Evolutionary conservation across 1,140 invertebrate genomes (phyloP).

Genomic region (Sycophila sp.): DNA sequence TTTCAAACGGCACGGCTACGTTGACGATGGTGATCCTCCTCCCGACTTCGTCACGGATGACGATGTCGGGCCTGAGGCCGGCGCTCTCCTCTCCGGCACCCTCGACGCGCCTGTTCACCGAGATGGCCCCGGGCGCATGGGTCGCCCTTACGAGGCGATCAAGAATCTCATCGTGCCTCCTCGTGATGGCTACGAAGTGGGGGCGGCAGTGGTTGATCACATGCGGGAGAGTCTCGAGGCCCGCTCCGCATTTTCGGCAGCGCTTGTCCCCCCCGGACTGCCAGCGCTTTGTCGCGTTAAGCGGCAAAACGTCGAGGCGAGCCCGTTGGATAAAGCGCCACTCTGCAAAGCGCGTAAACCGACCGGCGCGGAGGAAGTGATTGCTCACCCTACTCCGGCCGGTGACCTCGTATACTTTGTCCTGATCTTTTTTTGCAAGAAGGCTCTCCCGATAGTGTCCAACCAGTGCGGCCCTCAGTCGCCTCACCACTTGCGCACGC

Average conservation of each 20-base stretch:
- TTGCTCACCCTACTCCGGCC: conserved; percentile 12
- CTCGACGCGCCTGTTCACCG: conserved; percentile 22
- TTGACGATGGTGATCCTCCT: conserved; percentile 47
- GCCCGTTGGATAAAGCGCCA: conserved; percentile 60
- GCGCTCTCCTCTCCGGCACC: conserved; percentile 30
- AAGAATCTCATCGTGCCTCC: conserved; percentile 37
- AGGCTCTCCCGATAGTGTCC: conserved; percentile 20
- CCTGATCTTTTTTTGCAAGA: conserved; percentile 39
- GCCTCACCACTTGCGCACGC: conserved; percentile 17
- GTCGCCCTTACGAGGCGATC: conserved; percentile 23
- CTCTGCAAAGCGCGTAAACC: conserved; percentile 51
- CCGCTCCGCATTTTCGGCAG: conserved; percentile 43
- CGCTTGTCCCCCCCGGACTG: too few relatives aligned
- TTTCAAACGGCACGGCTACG: conserved; percentile 58
- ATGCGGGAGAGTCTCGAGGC: conserved; percentile 48
- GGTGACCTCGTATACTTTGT: conserved; percentile 40
- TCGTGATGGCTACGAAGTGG: conserved; percentile 24
- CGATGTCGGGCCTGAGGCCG: conserved; percentile 49
- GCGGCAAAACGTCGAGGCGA: conserved; percentile 49
- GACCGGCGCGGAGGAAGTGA: conserved; percentile 47
- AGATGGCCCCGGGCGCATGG: neutral
- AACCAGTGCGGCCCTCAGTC: conserved; percentile 24
- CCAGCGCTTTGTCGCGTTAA: conserved; percentile 45
- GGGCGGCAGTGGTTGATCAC: conserved; percentile 49
- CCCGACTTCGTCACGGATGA: conserved; percentile 43